Base-by-base conservation (phyloP, 2,113 vertebrate genomes). In the Ceratotherium simum region DNA sequence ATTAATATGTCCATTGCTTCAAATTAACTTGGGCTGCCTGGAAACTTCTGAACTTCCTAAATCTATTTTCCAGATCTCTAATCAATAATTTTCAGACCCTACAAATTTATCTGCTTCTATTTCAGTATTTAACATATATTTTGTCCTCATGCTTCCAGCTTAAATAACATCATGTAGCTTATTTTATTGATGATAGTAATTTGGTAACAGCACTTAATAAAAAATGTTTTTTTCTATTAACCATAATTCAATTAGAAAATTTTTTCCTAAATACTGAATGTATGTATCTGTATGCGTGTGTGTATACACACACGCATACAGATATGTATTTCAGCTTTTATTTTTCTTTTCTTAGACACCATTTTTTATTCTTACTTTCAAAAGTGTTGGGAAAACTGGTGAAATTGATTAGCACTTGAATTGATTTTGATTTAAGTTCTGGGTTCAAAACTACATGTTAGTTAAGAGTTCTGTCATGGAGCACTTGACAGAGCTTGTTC, bases 331-430 rank as follows among this genome's bases (percentile, higher is more conserved):
- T 29, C 39, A 76, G 20, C 13, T 90, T 84, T 76, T 46, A 62
- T 58, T 80, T 96, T 54, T 93, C 27, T 72, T 56, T 42, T 90
- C 36, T 72, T 48, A 62, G 39, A 70, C 13, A 89, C 64, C 69
- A 54, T 86, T 90, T 82, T 82, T 67, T 70, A 70, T 62, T 60
- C 23, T 90, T 36, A 64, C 36, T 93, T 65, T 90, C 54, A 92
- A 42, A 79, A 64, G 62, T 48, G 31, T 64, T 16, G 1, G 33
- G 29, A 23, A 65, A 84, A 56, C 10, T 42, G n/a, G 33, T 39
- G 7, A 51, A 84, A 72, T 18, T 73, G 21, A 27, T 42, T 27
- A 25, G 2, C 27, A 79, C 17, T 33, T 65, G 33, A 62, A 11
- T 10, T 75, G 58, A 91, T n/a, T 64, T 14, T 23, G 29, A 17